phyloP scores from a whole-genome alignment of 2,797 vertebrate species.

The Bovichtus variegatus region DNA sequence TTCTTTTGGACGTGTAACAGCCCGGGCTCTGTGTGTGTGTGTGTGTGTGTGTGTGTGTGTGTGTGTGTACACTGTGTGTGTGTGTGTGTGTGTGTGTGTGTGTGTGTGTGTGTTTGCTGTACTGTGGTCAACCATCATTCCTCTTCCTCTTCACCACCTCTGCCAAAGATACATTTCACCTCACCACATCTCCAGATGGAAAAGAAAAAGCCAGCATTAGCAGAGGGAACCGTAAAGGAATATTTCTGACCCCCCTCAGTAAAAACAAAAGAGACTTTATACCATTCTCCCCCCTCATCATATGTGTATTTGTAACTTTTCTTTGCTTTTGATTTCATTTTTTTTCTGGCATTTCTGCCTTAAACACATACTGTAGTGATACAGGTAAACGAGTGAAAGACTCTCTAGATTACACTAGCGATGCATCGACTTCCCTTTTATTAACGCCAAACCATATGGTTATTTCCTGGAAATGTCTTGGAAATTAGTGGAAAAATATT shows the following conservation, averaged over 20 bases:
- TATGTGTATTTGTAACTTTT: neutral
- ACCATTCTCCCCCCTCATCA: neutral
- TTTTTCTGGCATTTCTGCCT: neutral
- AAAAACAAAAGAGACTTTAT: slow-evolving; percentile 76
- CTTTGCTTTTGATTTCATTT: neutral
- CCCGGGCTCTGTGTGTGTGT: slow-evolving; percentile 10
- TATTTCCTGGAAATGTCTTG: neutral
- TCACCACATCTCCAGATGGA: slow-evolving; percentile 60
- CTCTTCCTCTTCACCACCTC: slow-evolving; percentile 35
- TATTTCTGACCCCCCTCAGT: slow-evolving; percentile 56
- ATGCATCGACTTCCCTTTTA: too few species aligned
- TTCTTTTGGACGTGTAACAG: slow-evolving; percentile 20
- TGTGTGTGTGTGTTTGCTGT: slow-evolving; percentile 9
- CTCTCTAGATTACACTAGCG: neutral
- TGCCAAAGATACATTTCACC: slow-evolving; percentile 78
- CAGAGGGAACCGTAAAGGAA: slow-evolving; percentile 61
- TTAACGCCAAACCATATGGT: too few species aligned
- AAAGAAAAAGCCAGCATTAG: slow-evolving; percentile 42
- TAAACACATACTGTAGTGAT: too few species aligned
- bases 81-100: neutral
- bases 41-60: slow-evolving; percentile 9
- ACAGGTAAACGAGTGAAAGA: too few species aligned
- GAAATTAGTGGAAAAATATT: neutral
- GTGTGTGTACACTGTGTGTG: neutral
- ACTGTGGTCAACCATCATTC: slow-evolving; percentile 52